Percentiles rank a stretch among this genome's conserved stretches.
phyloP scores from a whole-genome alignment of 2,113 vertebrate genomes.

The Octodon degus region DNA sequence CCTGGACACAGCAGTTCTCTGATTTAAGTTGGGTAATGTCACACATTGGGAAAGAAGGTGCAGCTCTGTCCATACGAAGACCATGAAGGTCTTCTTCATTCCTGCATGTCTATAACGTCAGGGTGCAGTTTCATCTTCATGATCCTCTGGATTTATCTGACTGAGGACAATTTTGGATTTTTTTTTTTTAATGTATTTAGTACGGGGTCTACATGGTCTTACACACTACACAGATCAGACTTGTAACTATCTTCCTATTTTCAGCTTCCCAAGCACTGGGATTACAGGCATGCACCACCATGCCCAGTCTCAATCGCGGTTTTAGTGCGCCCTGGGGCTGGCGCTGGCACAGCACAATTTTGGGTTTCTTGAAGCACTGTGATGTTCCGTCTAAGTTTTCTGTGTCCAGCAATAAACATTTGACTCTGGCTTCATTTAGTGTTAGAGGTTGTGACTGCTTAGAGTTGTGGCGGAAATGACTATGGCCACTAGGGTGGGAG shows the following conservation, averaged over 20 bases:
- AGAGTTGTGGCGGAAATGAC: not conserved
- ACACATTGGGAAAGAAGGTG: not conserved
- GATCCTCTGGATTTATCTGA: not conserved
- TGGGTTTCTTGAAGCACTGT: not conserved
- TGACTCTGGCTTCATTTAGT: not conserved
- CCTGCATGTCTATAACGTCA: not conserved
- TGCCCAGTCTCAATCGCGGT: too few species aligned
- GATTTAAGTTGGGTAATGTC: not conserved
- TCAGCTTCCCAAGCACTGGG: too few species aligned
- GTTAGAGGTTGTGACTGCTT: not conserved
- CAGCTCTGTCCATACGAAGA: not conserved
- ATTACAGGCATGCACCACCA: too few species aligned
- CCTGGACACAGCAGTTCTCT: not conserved
- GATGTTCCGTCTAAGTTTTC: not conserved
- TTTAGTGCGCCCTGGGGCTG: too few species aligned
- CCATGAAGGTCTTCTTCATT: not conserved
- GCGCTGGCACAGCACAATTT: not conserved
- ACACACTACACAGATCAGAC: too few species aligned
- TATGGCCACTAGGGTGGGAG: not conserved
- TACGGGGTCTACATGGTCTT: too few species aligned
- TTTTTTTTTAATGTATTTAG: too few species aligned
- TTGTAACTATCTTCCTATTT: too few species aligned
- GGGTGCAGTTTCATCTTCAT: not conserved
- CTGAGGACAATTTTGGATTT: not conserved
- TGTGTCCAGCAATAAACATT: not conserved